Evolutionary conservation across 2,113 vertebrate genomes (phyloP).

Genomic region (Patagioenas fasciata): DNA sequence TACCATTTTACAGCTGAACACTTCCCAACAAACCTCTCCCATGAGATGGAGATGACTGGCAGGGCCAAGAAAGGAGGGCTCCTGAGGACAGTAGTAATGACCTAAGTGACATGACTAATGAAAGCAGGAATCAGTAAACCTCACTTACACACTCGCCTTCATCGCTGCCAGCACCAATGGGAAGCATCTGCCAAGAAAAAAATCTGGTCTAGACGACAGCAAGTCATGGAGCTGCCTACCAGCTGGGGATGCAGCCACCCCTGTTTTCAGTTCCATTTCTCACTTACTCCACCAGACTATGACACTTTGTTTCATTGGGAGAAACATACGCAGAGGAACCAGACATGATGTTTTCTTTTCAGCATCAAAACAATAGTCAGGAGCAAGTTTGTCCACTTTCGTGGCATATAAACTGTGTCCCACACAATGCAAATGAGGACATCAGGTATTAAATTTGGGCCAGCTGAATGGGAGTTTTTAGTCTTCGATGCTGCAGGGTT

Average conservation of each 20-base stretch:
- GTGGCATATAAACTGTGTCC: background rate
- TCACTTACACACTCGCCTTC: background rate
- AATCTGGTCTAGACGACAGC: background rate
- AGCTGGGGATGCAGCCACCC: accelerated
- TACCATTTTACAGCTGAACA: background rate
- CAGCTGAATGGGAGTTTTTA: background rate
- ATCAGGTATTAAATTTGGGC: background rate
- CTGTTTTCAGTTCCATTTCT: background rate
- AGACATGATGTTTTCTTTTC: background rate
- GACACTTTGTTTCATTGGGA: background rate
- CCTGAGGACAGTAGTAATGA: background rate
- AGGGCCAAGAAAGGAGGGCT: background rate
- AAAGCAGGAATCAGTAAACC: background rate
- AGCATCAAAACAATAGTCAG: background rate
- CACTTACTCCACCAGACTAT: background rate
- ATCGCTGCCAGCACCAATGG: background rate
- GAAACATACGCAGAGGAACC: background rate
- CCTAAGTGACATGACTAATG: background rate
- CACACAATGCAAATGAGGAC: background rate
- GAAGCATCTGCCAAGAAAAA: background rate
- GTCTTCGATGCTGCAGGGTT: background rate
- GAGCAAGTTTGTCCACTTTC: background rate
- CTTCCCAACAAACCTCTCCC: background rate
- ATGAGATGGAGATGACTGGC: background rate
- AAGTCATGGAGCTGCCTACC: background rate